Percentiles rank a stretch among this genome's conserved stretches.
These are phyloP conservation scores for Bergia puertoricense DNA, from an alignment of 92 coral and sea anemone genomes.

Conservation along the genomic window DNA sequence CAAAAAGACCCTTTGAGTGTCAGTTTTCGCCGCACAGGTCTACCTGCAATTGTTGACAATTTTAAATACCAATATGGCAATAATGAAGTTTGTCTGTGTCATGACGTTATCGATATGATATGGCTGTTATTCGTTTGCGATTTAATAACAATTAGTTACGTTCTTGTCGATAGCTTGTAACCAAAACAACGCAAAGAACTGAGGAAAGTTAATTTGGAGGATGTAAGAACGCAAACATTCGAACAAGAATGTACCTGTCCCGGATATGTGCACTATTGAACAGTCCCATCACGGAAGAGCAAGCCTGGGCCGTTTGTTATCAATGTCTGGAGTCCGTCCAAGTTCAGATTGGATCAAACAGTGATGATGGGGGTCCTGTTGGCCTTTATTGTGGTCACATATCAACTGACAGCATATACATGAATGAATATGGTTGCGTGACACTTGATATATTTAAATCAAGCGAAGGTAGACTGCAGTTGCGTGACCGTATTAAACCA, in stretches of 20 bases:
- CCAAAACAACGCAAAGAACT: neutral
- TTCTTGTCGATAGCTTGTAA: neutral
- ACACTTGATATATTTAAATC: neutral
- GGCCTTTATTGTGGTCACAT: slow-evolving; percentile 27
- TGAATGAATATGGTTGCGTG: slow-evolving; percentile 25
- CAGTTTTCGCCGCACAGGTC: neutral
- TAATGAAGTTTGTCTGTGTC: neutral
- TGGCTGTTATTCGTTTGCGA: neutral
- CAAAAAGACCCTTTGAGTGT: neutral
- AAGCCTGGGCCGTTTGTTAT: slow-evolving; percentile 37
- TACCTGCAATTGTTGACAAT: neutral
- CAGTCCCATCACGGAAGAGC: slow-evolving; percentile 32
- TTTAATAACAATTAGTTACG: neutral
- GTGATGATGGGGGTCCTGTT: neutral
- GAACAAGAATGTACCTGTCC: slow-evolving; percentile 17
- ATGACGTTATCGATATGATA: neutral
- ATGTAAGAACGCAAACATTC: neutral
- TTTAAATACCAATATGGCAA: too few relatives aligned
- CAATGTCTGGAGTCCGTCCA: slow-evolving; percentile 25
- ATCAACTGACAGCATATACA: slow-evolving; percentile 4
- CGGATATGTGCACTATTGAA: slow-evolving; percentile 3
- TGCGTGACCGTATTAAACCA: neutral
- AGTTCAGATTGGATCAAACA: slow-evolving; percentile 6
- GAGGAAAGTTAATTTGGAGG: neutral
- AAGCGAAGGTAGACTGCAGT: neutral